Evolutionary conservation across 2,797 vertebrate species (phyloP).

Genomic region (Urophycis tenuis): DNA sequence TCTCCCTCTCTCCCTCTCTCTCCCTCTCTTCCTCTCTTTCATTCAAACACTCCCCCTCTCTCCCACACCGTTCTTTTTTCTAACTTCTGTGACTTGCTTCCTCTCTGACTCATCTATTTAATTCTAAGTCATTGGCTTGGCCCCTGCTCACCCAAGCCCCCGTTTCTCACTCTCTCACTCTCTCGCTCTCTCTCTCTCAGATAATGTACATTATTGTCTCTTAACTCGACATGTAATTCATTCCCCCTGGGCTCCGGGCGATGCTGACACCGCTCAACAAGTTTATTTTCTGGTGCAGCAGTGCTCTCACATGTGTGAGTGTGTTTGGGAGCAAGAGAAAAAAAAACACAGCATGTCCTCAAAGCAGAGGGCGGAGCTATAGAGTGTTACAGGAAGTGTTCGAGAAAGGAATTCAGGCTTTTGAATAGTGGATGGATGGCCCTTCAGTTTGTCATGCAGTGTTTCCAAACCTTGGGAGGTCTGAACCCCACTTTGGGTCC

Average conservation of each 20-base stretch:
- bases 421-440: conserved; percentile 3
- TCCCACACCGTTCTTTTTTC: neutral
- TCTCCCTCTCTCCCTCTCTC: neutral
- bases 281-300: neutral
- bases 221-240: neutral
- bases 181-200: neutral
- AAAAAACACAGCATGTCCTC: neutral
- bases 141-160: neutral
- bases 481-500: neutral
- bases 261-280: neutral
- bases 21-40: neutral
- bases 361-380: neutral
- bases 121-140: neutral
- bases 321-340: neutral
- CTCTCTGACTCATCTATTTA: neutral
- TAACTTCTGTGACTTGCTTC: neutral
- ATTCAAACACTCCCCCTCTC: neutral
- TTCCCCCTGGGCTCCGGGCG: neutral
- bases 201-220: too few species aligned
- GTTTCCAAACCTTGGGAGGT: neutral
- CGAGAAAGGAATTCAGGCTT: conserved; percentile 1
- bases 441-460: neutral
- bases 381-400: conserved; percentile 1
- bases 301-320: neutral
- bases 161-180: neutral